A percentile compares a stretch with the other conserved stretches of the same genome.
Evolutionary conservation across 2,888 invertebrate genomes (phyloP).

Genomic region (Philereme vetulata): DNA sequence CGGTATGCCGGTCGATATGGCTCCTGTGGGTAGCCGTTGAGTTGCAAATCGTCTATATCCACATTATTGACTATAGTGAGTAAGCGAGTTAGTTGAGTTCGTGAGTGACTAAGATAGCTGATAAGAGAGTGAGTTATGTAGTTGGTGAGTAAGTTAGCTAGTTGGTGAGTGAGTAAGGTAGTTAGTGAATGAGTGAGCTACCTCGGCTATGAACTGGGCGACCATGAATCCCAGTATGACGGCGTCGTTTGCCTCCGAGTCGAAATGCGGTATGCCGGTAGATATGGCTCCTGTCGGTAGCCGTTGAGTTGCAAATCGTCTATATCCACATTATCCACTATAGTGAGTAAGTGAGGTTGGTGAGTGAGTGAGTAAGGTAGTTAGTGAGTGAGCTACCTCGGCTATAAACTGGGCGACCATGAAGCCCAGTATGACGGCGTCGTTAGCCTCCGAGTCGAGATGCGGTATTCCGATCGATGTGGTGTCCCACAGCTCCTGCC

Average conservation of each 20-base stretch:
- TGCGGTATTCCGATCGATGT: slow-evolving; percentile 95
- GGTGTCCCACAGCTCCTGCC: slow-evolving; percentile 96
- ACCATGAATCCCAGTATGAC: slow-evolving; percentile 98
- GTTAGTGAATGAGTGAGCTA: slow-evolving; percentile 50
- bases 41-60: background rate
- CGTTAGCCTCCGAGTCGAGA: slow-evolving; percentile 97
- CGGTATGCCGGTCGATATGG: background rate
- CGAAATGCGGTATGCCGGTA: background rate
- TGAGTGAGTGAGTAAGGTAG: slow-evolving; percentile 15
- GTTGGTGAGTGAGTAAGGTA: too few relatives aligned
- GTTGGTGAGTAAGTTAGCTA: too few relatives aligned
- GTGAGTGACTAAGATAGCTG: slow-evolving; percentile 11
- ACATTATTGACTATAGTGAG: background rate
- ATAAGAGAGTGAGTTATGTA: too few relatives aligned
- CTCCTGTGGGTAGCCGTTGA: background rate
- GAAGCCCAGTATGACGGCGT: slow-evolving; percentile 97
- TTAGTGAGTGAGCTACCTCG: slow-evolving; percentile 83
- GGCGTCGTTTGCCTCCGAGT: slow-evolving; percentile 96
- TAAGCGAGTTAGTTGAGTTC: background rate
- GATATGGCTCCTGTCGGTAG: background rate
- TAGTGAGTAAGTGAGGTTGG: background rate
- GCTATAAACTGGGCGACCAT: slow-evolving; percentile 96
- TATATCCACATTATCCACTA: background rate
- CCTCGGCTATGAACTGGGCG: slow-evolving; percentile 95
- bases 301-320: background rate